A percentile compares a stretch with the other conserved stretches of the same genome.
phyloP scores from a whole-genome alignment of 2,797 vertebrate species.

The Poecile montanus region DNA sequence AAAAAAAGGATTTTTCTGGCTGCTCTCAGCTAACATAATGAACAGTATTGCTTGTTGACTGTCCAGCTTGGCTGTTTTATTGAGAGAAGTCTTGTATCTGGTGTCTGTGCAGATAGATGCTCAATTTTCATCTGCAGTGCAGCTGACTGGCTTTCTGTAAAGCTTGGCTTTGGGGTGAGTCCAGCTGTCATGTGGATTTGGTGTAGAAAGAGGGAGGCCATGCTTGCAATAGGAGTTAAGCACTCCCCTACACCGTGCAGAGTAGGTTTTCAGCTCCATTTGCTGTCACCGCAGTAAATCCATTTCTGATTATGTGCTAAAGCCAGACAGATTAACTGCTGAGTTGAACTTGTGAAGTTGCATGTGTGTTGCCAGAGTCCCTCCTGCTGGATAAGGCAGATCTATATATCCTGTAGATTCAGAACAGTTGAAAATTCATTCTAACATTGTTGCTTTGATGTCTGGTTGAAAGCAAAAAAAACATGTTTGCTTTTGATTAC shows the following conservation, averaged over 20 bases:
- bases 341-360: neutral
- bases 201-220: neutral
- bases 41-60: neutral
- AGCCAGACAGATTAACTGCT: neutral
- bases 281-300: neutral
- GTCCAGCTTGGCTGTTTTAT: neutral
- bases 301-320: slow-evolving; percentile 17
- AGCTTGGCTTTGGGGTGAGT: neutral
- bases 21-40: neutral
- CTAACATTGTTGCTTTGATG: neutral
- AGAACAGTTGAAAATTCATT: slow-evolving; percentile 3
- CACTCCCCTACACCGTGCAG: neutral
- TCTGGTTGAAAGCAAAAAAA: neutral
- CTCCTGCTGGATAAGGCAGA: neutral
- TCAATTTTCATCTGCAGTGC: neutral
- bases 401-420: neutral
- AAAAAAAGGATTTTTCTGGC: neutral
- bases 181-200: neutral
- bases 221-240: neutral
- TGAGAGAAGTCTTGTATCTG: neutral
- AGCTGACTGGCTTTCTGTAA: slow-evolving; percentile 20
- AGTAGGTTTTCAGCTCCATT: neutral
- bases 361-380: neutral
- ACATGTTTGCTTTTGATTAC: neutral
- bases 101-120: neutral